These are phyloP conservation scores for Pelochelys cantorii DNA, from an alignment of 2,797 vertebrate species.

Conservation along the genomic window DNA sequence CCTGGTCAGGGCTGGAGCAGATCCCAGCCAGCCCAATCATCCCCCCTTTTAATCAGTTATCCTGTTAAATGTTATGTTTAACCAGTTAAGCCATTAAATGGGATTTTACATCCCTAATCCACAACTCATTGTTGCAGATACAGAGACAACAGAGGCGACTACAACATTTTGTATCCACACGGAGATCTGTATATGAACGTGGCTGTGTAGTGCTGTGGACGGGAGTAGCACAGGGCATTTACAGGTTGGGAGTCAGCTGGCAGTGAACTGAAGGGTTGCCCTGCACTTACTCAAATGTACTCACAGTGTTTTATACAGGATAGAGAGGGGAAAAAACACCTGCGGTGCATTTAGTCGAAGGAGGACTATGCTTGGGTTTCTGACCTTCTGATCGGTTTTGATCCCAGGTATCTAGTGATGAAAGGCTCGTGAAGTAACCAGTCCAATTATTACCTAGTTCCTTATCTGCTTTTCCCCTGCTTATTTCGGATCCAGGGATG, in stretches of 20 bases:
- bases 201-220: not conserved
- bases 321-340: too few species aligned
- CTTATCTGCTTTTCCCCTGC: constrained; percentile 14
- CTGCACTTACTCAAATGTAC: not conserved
- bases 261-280: not conserved
- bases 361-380: not conserved
- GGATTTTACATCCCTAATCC: too few species aligned
- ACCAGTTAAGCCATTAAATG: too few species aligned
- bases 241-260: not conserved
- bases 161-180: too few species aligned
- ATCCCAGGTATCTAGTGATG: not conserved
- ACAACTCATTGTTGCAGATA: too few species aligned
- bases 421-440: constrained; percentile 36
- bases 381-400: constrained; percentile 33
- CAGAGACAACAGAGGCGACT: too few species aligned
- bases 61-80: too few species aligned
- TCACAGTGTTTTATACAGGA: not conserved
- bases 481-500: constrained; percentile 24
- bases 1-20: too few species aligned
- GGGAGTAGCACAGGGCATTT: not conserved
- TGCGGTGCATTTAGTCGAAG: not conserved
- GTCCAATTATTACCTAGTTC: constrained; percentile 15
- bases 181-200: not conserved
- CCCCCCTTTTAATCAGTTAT: too few species aligned
- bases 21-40: too few species aligned